Evolutionary conservation across 2,797 vertebrate species (phyloP).

Genomic region (Schizopygopsis pylzovi): DNA sequence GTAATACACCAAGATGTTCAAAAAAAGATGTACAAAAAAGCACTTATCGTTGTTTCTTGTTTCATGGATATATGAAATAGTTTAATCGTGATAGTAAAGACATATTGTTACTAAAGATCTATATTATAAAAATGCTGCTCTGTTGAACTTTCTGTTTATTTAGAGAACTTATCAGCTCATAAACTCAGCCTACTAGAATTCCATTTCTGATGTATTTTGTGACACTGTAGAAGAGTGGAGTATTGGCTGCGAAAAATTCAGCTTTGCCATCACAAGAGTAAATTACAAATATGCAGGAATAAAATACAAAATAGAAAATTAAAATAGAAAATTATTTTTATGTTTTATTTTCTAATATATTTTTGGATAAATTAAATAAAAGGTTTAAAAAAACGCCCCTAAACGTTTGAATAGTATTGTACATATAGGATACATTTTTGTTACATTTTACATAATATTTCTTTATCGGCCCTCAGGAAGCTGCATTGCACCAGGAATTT

Average conservation of each 20-base stretch:
- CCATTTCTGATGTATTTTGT: background rate
- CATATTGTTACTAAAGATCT: background rate
- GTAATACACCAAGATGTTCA: background rate
- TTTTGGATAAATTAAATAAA: background rate
- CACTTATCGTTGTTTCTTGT: background rate
- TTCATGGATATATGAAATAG: too few species aligned
- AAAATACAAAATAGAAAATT: too few species aligned
- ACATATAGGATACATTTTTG: background rate
- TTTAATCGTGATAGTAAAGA: background rate
- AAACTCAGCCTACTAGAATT: background rate
- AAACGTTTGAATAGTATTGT: background rate
- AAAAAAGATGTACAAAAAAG: background rate
- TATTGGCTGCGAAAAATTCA: background rate
- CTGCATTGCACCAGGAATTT: conserved; percentile 98
- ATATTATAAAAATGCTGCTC: too few species aligned
- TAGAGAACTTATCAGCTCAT: too few species aligned
- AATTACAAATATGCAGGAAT: background rate
- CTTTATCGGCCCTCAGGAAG: conserved; percentile 79
- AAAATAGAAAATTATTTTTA: too few species aligned
- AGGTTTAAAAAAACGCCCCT: background rate
- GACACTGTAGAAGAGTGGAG: background rate
- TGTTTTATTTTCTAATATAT: background rate
- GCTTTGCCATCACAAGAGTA: background rate
- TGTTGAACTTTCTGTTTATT: too few species aligned
- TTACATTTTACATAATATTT: background rate